A percentile compares a stretch with the other conserved stretches of the same genome.
Evolutionary conservation across 2,888 invertebrate genomes (phyloP).

Genomic region (Apamea crenata): DNA sequence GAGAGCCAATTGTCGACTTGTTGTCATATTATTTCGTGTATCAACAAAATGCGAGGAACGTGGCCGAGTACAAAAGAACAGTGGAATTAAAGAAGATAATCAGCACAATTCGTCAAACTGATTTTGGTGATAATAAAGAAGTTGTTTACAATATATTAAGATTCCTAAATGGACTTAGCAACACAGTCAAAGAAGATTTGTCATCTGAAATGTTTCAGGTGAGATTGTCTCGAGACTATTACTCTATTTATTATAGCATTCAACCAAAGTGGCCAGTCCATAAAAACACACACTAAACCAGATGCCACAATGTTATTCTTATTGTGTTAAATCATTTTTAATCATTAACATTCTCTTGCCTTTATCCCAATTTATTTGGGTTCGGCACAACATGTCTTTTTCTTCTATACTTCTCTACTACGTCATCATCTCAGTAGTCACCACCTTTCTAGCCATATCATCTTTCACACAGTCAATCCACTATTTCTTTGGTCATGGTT

Average conservation of each 20-base stretch:
- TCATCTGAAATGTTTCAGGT: slow-evolving; percentile 84
- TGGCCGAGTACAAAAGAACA: slow-evolving; percentile 81
- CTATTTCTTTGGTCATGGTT: neutral
- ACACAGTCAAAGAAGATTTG: slow-evolving; percentile 79
- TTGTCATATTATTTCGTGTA: slow-evolving; percentile 81
- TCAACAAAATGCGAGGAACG: slow-evolving; percentile 81
- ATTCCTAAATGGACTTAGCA: slow-evolving; percentile 79
- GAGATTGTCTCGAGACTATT: slow-evolving; percentile 10
- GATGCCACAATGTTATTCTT: neutral
- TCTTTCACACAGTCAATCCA: neutral
- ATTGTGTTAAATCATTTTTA: neutral
- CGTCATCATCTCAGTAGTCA: neutral
- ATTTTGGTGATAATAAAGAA: slow-evolving; percentile 78
- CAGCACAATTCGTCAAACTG: slow-evolving; percentile 72
- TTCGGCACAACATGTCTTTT: too few relatives aligned
- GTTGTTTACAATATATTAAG: slow-evolving; percentile 76
- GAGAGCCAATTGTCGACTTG: slow-evolving; percentile 82
- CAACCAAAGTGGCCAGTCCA: neutral
- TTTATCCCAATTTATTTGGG: too few relatives aligned
- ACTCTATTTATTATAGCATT: neutral
- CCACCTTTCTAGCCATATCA: neutral
- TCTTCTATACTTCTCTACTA: neutral
- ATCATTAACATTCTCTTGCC: too few relatives aligned
- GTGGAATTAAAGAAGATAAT: slow-evolving; percentile 81
- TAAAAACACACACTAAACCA: neutral